Evolutionary conservation across 2,113 vertebrate genomes (phyloP).

Genomic region (Lophotis ruficrista): DNA sequence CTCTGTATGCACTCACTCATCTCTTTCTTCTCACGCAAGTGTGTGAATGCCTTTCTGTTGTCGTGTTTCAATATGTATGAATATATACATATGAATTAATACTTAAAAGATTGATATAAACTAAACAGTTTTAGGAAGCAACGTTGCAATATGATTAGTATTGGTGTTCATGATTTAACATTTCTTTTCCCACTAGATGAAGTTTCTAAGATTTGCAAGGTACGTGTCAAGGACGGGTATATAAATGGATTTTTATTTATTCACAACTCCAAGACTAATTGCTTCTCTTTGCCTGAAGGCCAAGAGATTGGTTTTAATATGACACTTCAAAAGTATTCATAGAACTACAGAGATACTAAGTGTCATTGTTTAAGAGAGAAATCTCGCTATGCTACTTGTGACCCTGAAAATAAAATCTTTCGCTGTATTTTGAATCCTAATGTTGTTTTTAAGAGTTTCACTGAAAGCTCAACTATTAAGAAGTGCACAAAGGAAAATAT

Average conservation of each 20-base stretch:
- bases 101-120: constrained; percentile 76
- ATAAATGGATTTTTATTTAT: constrained; percentile 90
- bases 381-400: constrained; percentile 76
- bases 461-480: constrained; percentile 67
- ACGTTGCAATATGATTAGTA: constrained; percentile 67
- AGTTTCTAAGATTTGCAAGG: constrained; percentile 87
- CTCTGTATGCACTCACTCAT: neutral
- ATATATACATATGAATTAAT: constrained; percentile 83
- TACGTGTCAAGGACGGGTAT: constrained; percentile 86
- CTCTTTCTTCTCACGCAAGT: constrained; percentile 48
- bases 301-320: constrained; percentile 87
- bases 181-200: constrained; percentile 86
- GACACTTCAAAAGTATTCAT: constrained; percentile 88
- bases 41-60: constrained; percentile 53
- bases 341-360: constrained; percentile 82
- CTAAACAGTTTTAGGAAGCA: constrained; percentile 71
- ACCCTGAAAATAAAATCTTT: constrained; percentile 81
- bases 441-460: constrained; percentile 70
- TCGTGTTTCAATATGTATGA: constrained; percentile 67
- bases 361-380: constrained; percentile 86
- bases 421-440: constrained; percentile 71
- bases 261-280: constrained; percentile 89
- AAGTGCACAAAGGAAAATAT: constrained; percentile 59
- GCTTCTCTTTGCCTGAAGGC: constrained; percentile 87
- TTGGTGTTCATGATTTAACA: constrained; percentile 77